Conservation (phyloP, 2,113 vertebrate species). For the Conger conger region DNA sequence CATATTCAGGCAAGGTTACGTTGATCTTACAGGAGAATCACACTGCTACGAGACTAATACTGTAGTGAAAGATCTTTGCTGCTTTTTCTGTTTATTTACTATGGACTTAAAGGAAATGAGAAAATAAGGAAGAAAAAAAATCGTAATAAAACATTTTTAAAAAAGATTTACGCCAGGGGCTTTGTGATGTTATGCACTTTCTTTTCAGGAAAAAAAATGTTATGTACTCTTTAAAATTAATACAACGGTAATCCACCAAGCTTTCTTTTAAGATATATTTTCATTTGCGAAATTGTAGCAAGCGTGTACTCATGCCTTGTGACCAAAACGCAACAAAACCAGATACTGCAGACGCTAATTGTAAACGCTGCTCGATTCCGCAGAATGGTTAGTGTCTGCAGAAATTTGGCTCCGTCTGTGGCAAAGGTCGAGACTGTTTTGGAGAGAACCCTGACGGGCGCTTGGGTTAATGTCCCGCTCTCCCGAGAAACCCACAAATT, state of each 20-base stretch:
- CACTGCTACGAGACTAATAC: conserved; percentile 47
- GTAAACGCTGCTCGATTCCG: neutral
- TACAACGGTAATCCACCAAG: conserved; percentile 53
- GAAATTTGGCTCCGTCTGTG: neutral
- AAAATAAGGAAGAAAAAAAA: conserved; percentile 46
- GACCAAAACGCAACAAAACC: neutral
- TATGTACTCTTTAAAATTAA: conserved; percentile 49
- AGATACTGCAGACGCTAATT: neutral
- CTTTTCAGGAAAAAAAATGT: conserved; percentile 56
- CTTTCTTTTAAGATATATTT: conserved; percentile 2
- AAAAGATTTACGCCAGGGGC: conserved; percentile 47
- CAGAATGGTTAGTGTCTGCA: neutral
- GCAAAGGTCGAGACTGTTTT: neutral
- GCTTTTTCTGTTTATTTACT: conserved; percentile 51
- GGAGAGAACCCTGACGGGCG: neutral
- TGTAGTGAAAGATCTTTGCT: conserved; percentile 54
- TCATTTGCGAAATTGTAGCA: neutral
- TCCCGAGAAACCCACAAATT: neutral
- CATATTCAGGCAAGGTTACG: conserved; percentile 35
- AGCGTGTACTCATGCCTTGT: neutral
- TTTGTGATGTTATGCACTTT: conserved; percentile 66
- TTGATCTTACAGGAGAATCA: conserved; percentile 22
- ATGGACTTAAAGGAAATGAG: conserved; percentile 41
- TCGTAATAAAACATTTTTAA: neutral
- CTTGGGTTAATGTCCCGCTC: neutral